Base-by-base conservation (phyloP, 2,797 vertebrate species). In the Semotilus atromaculatus region DNA sequence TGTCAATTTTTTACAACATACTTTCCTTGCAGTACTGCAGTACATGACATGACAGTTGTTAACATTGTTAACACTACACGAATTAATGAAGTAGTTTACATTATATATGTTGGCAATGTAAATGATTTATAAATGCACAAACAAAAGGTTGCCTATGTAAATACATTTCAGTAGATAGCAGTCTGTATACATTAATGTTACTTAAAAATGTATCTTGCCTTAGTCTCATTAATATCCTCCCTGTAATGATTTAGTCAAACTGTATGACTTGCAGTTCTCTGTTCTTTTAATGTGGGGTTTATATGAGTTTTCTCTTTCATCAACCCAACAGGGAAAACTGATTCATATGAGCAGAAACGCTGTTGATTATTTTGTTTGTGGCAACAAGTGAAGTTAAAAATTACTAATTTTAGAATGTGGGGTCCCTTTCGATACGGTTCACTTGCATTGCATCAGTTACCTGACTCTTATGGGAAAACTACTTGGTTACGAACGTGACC, bases 281-380 rank as follows among this genome's bases (percentile, higher is more conserved):
- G 43, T 31, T 1, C 7, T 71, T 40, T 48, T 45, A 48, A 45
- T 48, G 43, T 19, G 43, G 43, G 70, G n/a, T 73, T 72, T 48
- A 72, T 72, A 31, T 72, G n/a, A 29, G 70, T 72, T 45, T 19
- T 48, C 40, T 72, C 18, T 72, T 72, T 72, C 6, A 72, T 48
- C 16, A 72, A 18, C 4, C 43, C 70, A 72, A 48, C 26, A 45
- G 70, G 70, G 70, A 71, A 48, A 72, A 72, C 14, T 48, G 40
- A 5, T 45, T 72, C n/a, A 45, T 72, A 29, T 48, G 70, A 9
- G 6, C 6, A 26, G 38, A 6, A n/a, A 26, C 6, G 40, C 38
- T 18, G 3, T 71, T 40, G 23, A 21, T 36, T 67, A 11, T n/a
- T 38, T 40, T 40, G 8, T 23, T 55, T 23, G 21, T 55, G 53